Conservation (phyloP, 1,140 invertebrate genomes). For the Diuraphis noxia region DNA sequence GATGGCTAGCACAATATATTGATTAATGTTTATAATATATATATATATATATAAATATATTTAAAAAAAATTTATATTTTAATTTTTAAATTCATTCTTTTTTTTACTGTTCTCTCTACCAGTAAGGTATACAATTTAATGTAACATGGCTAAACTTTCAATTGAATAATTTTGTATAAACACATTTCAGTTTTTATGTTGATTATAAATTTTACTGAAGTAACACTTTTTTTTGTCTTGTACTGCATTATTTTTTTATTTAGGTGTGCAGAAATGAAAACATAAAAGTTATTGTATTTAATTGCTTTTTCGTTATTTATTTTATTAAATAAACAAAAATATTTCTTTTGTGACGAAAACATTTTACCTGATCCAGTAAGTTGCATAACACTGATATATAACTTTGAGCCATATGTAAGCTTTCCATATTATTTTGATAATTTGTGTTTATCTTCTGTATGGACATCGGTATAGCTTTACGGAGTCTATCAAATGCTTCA, state of each 20-base stretch:
- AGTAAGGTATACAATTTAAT: slow-evolving; percentile 33
- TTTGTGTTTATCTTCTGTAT: slow-evolving; percentile 66
- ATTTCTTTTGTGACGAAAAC: slow-evolving; percentile 42
- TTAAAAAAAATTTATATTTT: slow-evolving; percentile 41
- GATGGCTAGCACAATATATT: slow-evolving; percentile 98
- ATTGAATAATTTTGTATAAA: slow-evolving; percentile 33
- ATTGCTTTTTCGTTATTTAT: slow-evolving; percentile 5
- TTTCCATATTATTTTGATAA: slow-evolving; percentile 72
- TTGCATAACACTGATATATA: slow-evolving; percentile 66
- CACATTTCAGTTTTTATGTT: not conserved
- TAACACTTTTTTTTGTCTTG: slow-evolving; percentile 22
- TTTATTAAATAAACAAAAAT: slow-evolving; percentile 29
- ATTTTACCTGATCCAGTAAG: slow-evolving; percentile 58
- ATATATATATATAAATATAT: not conserved
- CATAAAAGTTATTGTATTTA: slow-evolving; percentile 41
- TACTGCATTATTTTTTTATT: slow-evolving; percentile 43
- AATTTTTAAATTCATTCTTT: slow-evolving; percentile 44
- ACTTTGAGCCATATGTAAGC: slow-evolving; percentile 70
- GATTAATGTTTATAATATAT: slow-evolving; percentile 64
- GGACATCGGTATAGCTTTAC: slow-evolving; percentile 66
- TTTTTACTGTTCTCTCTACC: slow-evolving; percentile 42
- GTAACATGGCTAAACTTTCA: slow-evolving; percentile 24
- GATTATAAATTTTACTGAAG: slow-evolving; percentile 6
- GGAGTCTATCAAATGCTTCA: slow-evolving; percentile 66
- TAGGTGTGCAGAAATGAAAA: slow-evolving; percentile 40